These are phyloP conservation scores for Pygmarrhopalites habei DNA, from an alignment of 1,140 invertebrate genomes.

Conservation along the genomic window DNA sequence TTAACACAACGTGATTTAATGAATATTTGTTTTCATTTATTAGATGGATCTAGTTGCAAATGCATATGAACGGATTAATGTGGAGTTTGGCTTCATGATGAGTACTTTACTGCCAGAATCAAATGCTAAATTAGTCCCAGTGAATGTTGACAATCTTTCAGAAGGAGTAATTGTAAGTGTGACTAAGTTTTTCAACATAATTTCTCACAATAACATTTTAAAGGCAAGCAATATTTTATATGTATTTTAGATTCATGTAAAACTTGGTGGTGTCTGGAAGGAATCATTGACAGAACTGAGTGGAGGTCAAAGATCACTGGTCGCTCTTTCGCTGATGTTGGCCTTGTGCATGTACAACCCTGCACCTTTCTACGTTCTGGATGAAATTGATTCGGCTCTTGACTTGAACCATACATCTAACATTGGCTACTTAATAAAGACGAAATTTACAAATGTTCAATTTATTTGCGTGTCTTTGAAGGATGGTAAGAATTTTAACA, in stretches of 20 bases:
- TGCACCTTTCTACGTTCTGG: slow-evolving; percentile 95
- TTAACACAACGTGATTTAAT: too few relatives aligned
- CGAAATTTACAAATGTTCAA: slow-evolving; percentile 89
- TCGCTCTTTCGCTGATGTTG: slow-evolving; percentile 91
- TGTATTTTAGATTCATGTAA: slow-evolving; percentile 64
- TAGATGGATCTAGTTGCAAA: slow-evolving; percentile 24
- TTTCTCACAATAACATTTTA: too few relatives aligned
- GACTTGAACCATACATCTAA: slow-evolving; percentile 98
- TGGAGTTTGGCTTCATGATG: slow-evolving; percentile 96
- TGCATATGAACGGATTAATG: slow-evolving; percentile 52
- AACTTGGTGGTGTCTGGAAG: slow-evolving; percentile 92
- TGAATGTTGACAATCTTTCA: slow-evolving; percentile 3
- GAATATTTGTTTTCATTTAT: too few relatives aligned
- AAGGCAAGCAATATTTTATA: too few relatives aligned
- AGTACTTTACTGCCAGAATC: slow-evolving; percentile 81
- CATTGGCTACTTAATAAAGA: slow-evolving; percentile 91
- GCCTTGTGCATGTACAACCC: slow-evolving; percentile 96
- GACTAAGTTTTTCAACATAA: neutral
- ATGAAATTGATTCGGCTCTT: slow-evolving; percentile 97
- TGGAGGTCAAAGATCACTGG: slow-evolving; percentile 91
- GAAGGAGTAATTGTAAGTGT: slow-evolving; percentile 22
- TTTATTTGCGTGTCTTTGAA: slow-evolving; percentile 98
- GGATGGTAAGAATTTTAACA: slow-evolving; percentile 58
- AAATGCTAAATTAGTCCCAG: slow-evolving; percentile 70
- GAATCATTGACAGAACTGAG: slow-evolving; percentile 91